Evolutionary conservation across 1,140 invertebrate species (phyloP).

Genomic region (Drosophila lacteicornis): DNA sequence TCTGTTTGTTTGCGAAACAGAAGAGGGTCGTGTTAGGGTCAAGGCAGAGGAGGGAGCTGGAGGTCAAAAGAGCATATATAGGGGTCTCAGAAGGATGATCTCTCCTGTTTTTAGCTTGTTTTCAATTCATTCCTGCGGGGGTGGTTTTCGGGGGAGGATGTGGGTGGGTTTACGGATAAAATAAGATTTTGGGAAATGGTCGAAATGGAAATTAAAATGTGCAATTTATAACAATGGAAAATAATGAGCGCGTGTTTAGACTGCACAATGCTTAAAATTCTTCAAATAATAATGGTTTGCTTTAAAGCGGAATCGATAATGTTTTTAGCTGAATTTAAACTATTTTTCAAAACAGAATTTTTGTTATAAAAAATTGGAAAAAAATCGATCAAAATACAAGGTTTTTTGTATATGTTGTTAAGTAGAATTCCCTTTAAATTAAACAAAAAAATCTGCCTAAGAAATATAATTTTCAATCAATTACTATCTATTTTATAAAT

Average conservation of each 20-base stretch:
- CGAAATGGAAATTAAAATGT: not conserved
- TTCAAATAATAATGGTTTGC: too few species aligned
- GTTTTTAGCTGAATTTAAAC: too few species aligned
- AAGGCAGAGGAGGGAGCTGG: constrained; percentile 4
- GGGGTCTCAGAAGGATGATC: constrained; percentile 42
- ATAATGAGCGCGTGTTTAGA: constrained; percentile 6
- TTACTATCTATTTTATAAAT: not conserved
- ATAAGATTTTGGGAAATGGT: constrained; percentile 26
- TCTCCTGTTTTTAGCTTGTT: constrained; percentile 23
- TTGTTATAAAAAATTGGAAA: too few species aligned
- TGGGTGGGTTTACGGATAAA: constrained; percentile 19
- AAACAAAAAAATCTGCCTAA: not conserved
- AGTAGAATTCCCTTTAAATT: not conserved
- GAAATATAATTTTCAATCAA: not conserved
- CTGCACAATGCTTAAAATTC: not conserved
- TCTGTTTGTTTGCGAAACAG: constrained; percentile 47
- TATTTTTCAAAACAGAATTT: too few species aligned
- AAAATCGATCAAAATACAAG: not conserved
- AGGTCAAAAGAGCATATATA: constrained; percentile 67
- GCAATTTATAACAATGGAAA: constrained; percentile 13
- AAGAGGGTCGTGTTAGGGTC: constrained; percentile 58
- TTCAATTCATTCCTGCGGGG: constrained; percentile 1
- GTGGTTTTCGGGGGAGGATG: constrained; percentile 27
- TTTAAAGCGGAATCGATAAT: too few species aligned
- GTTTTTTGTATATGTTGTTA: too few species aligned